Conservation (phyloP, 2,888 invertebrate genomes). For the Drepanosiphum platanoidis region DNA sequence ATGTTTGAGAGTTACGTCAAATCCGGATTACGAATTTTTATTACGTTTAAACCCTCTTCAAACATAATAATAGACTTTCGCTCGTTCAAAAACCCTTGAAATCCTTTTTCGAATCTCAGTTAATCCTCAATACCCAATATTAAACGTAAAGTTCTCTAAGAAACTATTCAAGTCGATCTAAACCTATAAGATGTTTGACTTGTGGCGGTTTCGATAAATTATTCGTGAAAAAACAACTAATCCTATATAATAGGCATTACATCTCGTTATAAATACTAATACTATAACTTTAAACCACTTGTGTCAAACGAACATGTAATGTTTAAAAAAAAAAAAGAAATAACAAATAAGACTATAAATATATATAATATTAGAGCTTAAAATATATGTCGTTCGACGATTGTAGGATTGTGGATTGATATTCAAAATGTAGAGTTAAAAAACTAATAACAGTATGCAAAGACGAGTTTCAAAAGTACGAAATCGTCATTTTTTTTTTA, state of each 20-base stretch:
- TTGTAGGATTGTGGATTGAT: too few species aligned
- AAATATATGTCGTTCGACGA: too few species aligned
- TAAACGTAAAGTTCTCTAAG: not conserved
- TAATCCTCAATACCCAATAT: not conserved
- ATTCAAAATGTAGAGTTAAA: too few species aligned
- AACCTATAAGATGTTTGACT: not conserved
- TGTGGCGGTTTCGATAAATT: not conserved
- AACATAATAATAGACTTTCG: not conserved
- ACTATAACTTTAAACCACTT: too few species aligned
- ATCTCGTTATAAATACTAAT: too few species aligned
- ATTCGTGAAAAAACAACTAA: not conserved
- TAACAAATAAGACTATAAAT: too few species aligned
- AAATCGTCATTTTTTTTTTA: too few species aligned
- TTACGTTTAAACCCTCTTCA: constrained; percentile 15
- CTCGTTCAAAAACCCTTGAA: not conserved
- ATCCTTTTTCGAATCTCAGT: not conserved
- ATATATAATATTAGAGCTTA: too few species aligned
- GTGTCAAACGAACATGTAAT: too few species aligned
- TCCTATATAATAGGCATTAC: not conserved
- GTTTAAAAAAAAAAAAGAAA: too few species aligned
- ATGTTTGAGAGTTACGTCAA: not conserved
- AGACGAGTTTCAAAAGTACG: too few species aligned
- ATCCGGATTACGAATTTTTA: constrained; percentile 3
- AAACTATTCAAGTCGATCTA: not conserved
- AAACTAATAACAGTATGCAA: too few species aligned